A percentile compares a stretch with the other conserved stretches of the same genome.
These are phyloP conservation scores for Apteryx owenii DNA, from an alignment of 2,113 vertebrate species.

Conservation along the genomic window DNA sequence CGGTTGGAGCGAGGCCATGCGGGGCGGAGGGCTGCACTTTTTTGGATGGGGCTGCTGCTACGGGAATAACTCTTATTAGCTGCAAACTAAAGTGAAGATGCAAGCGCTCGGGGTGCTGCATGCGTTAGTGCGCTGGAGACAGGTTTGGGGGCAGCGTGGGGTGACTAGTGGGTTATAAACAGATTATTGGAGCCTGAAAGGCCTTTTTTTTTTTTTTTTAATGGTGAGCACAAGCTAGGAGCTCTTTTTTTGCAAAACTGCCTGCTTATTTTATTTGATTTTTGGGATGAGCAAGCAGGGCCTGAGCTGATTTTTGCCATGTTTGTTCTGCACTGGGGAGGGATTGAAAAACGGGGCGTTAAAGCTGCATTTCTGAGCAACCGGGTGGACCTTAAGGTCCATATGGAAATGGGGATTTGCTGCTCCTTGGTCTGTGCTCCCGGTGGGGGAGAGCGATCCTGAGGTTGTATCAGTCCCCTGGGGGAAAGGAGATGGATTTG, in stretches of 20 bases:
- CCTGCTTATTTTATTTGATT: background rate
- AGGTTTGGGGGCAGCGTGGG: background rate
- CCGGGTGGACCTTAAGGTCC: rapidly evolving
- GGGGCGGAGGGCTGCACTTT: background rate
- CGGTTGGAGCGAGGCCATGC: rapidly evolving
- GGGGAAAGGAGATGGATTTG: background rate
- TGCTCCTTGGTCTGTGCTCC: rapidly evolving
- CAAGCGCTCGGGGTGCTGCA: background rate
- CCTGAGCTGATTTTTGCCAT: background rate
- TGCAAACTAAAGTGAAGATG: background rate
- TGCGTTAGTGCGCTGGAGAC: background rate
- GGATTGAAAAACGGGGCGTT: background rate
- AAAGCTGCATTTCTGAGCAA: background rate
- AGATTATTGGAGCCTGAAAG: background rate
- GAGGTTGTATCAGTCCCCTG: background rate
- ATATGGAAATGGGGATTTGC: background rate
- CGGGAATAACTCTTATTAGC: background rate
- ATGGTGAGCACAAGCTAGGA: background rate
- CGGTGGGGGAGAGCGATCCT: background rate
- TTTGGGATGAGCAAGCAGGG: background rate
- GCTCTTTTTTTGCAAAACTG: background rate
- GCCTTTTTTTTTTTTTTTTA: background rate
- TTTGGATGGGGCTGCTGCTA: background rate
- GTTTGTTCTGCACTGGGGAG: background rate
- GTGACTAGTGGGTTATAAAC: background rate